Conservation (phyloP, 2,113 vertebrate genomes). For the Bubo scandiacus region DNA sequence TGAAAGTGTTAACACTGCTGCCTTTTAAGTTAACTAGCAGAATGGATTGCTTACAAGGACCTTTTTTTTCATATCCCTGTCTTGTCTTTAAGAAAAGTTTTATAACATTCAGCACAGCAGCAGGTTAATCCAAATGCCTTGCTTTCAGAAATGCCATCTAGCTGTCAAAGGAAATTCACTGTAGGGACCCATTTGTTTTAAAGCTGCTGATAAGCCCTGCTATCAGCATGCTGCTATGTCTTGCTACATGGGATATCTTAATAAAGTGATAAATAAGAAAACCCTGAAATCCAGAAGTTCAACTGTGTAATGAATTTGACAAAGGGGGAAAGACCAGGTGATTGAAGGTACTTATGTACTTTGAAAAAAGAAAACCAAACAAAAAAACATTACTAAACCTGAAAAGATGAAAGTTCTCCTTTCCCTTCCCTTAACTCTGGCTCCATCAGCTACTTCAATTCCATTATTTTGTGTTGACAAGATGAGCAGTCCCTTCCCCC, state of each 20-base stretch:
- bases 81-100: background rate
- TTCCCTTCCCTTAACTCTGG: background rate
- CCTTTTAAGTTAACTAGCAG: background rate
- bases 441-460: background rate
- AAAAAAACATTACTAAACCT: background rate
- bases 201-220: slow-evolving; percentile 13
- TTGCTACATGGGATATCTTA: background rate
- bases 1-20: background rate
- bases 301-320: background rate
- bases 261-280: slow-evolving; percentile 16
- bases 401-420: background rate
- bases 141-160: slow-evolving; percentile 27
- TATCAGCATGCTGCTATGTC: background rate
- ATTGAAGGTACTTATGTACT: background rate
- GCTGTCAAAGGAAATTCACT: slow-evolving; percentile 48
- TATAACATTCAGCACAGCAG: background rate
- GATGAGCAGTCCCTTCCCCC: background rate
- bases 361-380: background rate
- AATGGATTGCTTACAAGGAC: background rate
- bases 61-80: background rate
- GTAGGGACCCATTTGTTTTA: slow-evolving; percentile 11
- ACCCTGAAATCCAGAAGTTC: background rate
- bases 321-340: background rate
- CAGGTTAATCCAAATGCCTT: background rate
- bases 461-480: background rate